Evolutionary conservation across 2,113 vertebrate species (phyloP).

Genomic region (Emydura subglobosa): DNA sequence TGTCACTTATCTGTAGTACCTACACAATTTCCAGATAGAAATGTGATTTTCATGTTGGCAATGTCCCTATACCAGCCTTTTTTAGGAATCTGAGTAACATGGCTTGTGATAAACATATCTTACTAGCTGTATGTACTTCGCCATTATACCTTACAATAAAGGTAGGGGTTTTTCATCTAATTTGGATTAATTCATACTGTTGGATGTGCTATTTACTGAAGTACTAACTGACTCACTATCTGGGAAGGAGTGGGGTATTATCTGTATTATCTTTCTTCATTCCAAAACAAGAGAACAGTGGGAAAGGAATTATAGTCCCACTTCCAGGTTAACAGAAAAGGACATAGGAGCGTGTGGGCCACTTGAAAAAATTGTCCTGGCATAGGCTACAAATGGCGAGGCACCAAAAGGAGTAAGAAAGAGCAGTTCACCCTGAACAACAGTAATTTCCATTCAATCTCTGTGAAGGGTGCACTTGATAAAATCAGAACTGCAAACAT

Average conservation of each 20-base stretch:
- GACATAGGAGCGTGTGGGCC: background rate
- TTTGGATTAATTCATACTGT: constrained; percentile 3
- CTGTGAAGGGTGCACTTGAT: background rate
- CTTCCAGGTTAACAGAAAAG: constrained; percentile 16
- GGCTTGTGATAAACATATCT: background rate
- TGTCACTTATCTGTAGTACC: too few relatives aligned
- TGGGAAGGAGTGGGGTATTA: constrained; percentile 8
- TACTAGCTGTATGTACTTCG: constrained; percentile 24
- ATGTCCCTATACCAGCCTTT: background rate
- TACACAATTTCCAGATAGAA: background rate
- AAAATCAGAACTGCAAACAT: background rate
- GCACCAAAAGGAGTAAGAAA: background rate
- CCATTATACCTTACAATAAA: background rate
- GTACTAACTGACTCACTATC: constrained; percentile 38
- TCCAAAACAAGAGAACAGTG: constrained; percentile 15
- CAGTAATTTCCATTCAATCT: background rate
- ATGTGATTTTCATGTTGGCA: background rate
- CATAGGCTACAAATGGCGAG: background rate
- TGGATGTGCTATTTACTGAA: background rate
- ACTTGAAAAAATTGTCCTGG: constrained; percentile 37
- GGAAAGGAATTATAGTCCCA: constrained; percentile 31
- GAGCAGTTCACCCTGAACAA: background rate
- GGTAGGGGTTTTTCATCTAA: constrained; percentile 10
- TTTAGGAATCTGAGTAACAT: background rate
- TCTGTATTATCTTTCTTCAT: background rate